Percentiles rank a stretch among this genome's conserved stretches.
These are phyloP conservation scores for Spodoptera picta DNA, from an alignment of 2,888 invertebrate species.

Conservation along the genomic window DNA sequence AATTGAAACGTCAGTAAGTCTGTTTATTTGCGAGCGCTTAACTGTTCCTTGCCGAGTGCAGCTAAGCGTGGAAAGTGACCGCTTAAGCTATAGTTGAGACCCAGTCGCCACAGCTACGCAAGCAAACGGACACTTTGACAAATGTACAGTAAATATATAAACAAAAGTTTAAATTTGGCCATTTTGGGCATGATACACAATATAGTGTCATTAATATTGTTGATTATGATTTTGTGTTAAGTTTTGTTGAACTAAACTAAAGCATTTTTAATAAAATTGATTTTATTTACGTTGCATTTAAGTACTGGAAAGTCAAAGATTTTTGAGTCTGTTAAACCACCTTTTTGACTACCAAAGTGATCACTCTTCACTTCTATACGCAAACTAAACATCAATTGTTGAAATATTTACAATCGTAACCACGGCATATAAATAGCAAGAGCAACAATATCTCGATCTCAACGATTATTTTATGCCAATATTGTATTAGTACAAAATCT, in stretches of 20 bases:
- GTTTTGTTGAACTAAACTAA: too few species aligned
- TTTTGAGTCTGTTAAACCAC: too few species aligned
- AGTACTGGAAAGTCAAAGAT: too few species aligned
- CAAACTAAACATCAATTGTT: too few species aligned
- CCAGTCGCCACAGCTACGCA: conserved; percentile 25
- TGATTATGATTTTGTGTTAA: not conserved
- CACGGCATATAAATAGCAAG: not conserved
- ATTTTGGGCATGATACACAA: not conserved
- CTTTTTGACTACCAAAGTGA: too few species aligned
- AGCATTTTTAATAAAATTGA: too few species aligned
- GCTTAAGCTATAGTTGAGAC: conserved; percentile 44
- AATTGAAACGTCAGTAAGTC: conserved; percentile 43
- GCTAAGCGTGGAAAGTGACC: conserved; percentile 38
- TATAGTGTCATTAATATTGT: not conserved
- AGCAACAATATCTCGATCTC: not conserved
- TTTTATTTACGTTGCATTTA: too few species aligned
- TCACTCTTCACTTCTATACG: too few species aligned
- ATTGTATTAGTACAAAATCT: conserved; percentile 23
- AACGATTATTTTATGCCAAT: conserved; percentile 20
- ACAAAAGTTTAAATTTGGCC: conserved; percentile 32
- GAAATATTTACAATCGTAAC: too few species aligned
- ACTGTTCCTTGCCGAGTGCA: conserved; percentile 31
- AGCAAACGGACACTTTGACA: conserved; percentile 44
- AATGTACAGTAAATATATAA: conserved; percentile 45
- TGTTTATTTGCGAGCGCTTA: conserved; percentile 45